These are phyloP conservation scores for Hirudo medicinalis DNA, from an alignment of 1,140 invertebrate species.

Conservation along the genomic window DNA sequence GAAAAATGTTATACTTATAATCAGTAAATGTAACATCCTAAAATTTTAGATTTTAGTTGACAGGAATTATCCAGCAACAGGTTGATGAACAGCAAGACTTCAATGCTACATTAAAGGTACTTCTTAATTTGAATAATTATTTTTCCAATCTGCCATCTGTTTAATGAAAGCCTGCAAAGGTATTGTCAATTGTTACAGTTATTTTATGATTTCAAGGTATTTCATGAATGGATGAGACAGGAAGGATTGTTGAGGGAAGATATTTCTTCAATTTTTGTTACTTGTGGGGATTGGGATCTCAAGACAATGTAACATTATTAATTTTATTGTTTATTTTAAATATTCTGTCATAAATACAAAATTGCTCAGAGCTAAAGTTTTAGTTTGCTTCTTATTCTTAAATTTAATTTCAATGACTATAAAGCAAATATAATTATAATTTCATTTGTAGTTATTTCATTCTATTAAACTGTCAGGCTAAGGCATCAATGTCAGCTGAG, in stretches of 20 bases:
- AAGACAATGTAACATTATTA: constrained; percentile 43
- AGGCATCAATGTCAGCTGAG: constrained; percentile 46
- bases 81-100: constrained; percentile 39
- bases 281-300: constrained; percentile 55
- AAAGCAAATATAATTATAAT: not conserved
- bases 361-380: not conserved
- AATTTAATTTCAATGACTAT: not conserved
- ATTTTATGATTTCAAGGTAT: constrained; percentile 30
- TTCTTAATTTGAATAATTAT: not conserved
- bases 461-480: constrained; percentile 34
- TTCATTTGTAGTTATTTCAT: not conserved
- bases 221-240: constrained; percentile 42
- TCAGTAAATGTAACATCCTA: constrained; percentile 8
- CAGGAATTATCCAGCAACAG: constrained; percentile 43
- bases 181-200: not conserved
- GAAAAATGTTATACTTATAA: constrained; percentile 34
- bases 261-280: constrained; percentile 45
- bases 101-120: constrained; percentile 33
- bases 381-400: not conserved
- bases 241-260: constrained; percentile 32
- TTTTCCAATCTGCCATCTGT: not conserved
- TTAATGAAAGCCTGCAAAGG: not conserved
- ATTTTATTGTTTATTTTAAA: not conserved
- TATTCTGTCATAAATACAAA: not conserved
- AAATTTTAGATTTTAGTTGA: constrained; percentile 32